phyloP scores from a whole-genome alignment of 2,797 vertebrate genomes.

The Spea hammondii region DNA sequence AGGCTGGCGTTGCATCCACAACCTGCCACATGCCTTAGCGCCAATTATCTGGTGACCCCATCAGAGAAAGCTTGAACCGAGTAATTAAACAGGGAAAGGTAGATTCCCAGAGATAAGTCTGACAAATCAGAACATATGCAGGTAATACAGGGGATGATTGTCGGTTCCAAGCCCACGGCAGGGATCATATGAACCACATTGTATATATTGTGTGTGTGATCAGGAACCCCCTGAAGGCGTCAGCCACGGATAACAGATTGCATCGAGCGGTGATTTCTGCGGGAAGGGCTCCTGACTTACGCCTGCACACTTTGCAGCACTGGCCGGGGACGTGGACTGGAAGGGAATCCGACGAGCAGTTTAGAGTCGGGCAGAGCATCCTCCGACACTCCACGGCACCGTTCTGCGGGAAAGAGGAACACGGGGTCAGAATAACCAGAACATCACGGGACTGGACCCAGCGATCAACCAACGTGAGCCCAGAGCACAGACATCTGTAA shows the following conservation, averaged over 20 bases:
- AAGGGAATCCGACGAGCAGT: constrained; percentile 80
- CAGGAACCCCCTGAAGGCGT: too few species aligned
- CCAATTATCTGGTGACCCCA: not conserved
- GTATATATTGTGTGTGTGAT: too few species aligned
- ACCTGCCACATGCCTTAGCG: not conserved
- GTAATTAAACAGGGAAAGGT: not conserved
- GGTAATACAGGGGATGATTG: not conserved
- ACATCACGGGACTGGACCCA: too few species aligned
- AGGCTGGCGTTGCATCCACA: not conserved
- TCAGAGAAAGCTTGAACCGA: not conserved
- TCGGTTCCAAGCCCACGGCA: too few species aligned
- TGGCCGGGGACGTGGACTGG: constrained; percentile 78
- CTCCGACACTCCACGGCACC: constrained; percentile 85
- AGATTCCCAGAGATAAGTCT: not conserved
- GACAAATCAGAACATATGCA: not conserved
- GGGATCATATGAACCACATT: too few species aligned
- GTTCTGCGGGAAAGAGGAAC: constrained; percentile 65
- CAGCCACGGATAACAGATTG: not conserved
- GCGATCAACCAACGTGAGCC: too few species aligned
- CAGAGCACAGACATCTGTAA: not conserved
- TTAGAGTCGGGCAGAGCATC: constrained; percentile 81
- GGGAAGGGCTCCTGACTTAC: constrained; percentile 71
- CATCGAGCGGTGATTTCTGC: not conserved
- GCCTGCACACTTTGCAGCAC: constrained; percentile 88
- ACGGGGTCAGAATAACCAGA: not conserved